Base-by-base conservation (phyloP, 2,888 invertebrate species). In the Epinotia ramella region DNA sequence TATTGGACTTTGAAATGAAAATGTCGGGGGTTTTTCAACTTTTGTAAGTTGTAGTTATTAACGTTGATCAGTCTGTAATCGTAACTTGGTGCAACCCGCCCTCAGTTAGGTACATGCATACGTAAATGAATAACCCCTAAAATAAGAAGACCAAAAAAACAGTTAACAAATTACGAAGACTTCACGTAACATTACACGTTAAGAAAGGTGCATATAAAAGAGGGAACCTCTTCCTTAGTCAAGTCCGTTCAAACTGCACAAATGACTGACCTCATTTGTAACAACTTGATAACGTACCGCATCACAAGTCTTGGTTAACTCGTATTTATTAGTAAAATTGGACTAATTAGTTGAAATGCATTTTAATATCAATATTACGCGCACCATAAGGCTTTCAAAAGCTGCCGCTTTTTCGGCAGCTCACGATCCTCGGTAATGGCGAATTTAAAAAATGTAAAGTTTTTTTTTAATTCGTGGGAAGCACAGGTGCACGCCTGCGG, bases 401-500 rank as follows among this genome's bases (percentile, higher is more conserved):
- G 86, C 80, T 77, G 80, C 84, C 81, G 83, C 83, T 81, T 82
- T 85, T 88, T 86, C 83, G 85, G 82, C 82, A 84, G 80, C 78
- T 82, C 84, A 88, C 88, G 88, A 89, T 86, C 85, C 79, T 80
- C 84, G 80, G 85, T 88, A 87, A 93, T 91, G 85, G 83, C 82
- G 86, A 90, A 90, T 91, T 91, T 89, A 87, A 84, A 85, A 84
- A 86, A 84, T 69, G 85, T 64, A 79, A 82, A 81, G 80, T 63
- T 77, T 81, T 86, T 87, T 85, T 87, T 87, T 89, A 81, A 84
- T 89, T 86, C 84, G 83, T 82, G 82, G 80, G 87, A 82, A 83
- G 88, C 91, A 89, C 94, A 94, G 94, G 93, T 94, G 94, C 89
- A 82, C 83, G 90, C 90, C 92, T 85, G 81, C 86, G 84, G 91